Evolutionary conservation across 2,113 vertebrate genomes (phyloP).

Genomic region (Cichladusa arquata): DNA sequence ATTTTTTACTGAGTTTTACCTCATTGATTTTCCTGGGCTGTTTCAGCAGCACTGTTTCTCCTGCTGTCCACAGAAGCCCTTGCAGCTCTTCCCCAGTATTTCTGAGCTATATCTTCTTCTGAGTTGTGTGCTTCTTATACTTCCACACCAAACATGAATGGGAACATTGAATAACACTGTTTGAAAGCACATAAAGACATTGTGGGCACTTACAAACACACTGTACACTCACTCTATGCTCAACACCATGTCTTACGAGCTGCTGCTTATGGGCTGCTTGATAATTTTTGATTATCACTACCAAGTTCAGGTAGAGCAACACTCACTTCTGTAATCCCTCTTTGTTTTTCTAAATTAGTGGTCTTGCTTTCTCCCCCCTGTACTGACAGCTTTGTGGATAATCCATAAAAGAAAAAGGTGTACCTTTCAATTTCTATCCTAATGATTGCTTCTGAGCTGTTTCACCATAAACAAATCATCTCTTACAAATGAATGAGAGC

Average conservation of each 20-base stretch:
- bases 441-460: neutral
- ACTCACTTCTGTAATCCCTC: neutral
- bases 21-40: neutral
- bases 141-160: neutral
- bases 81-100: neutral
- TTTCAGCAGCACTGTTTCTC: neutral
- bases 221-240: neutral
- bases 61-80: neutral
- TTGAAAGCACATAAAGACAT: neutral
- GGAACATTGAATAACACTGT: neutral
- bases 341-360: neutral
- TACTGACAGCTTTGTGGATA: neutral
- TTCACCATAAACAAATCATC: neutral
- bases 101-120: neutral
- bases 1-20: neutral
- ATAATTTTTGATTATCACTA: neutral
- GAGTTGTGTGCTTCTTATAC: neutral
- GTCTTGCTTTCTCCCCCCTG: neutral
- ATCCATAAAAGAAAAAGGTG: neutral
- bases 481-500: neutral
- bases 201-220: neutral
- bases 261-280: neutral
- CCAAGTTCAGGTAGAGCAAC: neutral
- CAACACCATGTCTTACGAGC: neutral
- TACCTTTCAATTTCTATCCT: neutral